Evolutionary conservation across 1,140 invertebrate species (phyloP).

Genomic region (Hermatobates lingyangjiaoensis): DNA sequence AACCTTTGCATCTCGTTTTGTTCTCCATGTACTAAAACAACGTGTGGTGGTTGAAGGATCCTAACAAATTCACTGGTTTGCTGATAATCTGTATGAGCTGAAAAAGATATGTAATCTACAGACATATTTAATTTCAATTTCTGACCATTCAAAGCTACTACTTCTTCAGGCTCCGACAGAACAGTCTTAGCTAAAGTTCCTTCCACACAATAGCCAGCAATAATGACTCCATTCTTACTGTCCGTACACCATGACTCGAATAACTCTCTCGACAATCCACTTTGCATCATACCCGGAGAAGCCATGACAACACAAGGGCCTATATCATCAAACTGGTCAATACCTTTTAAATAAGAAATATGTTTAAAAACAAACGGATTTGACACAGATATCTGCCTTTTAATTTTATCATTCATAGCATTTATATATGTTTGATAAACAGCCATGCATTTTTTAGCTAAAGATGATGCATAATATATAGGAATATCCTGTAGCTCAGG

Average conservation of each 20-base stretch:
- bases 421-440: constrained; percentile 99
- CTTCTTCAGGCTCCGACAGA: constrained; percentile 94
- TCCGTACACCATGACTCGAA: constrained; percentile 99
- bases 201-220: constrained; percentile 97
- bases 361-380: constrained; percentile 99
- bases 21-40: constrained; percentile 95
- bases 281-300: constrained; percentile 99
- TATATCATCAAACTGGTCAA: constrained; percentile 98
- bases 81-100: constrained; percentile 96
- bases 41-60: constrained; percentile 82
- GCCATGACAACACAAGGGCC: constrained; percentile 99
- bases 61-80: constrained; percentile 97
- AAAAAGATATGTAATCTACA: constrained; percentile 98
- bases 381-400: constrained; percentile 88
- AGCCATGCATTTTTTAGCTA: constrained; percentile 99
- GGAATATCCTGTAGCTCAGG: constrained; percentile 97
- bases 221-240: constrained; percentile 93
- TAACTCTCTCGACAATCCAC: constrained; percentile 85
- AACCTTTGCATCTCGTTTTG: constrained; percentile 96
- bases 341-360: constrained; percentile 96
- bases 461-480: constrained; percentile 96
- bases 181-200: constrained; percentile 95
- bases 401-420: constrained; percentile 97
- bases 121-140: constrained; percentile 92
- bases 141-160: constrained; percentile 84